Evolutionary conservation across 2,113 vertebrate species (phyloP).

Genomic region (Aix galericulata): DNA sequence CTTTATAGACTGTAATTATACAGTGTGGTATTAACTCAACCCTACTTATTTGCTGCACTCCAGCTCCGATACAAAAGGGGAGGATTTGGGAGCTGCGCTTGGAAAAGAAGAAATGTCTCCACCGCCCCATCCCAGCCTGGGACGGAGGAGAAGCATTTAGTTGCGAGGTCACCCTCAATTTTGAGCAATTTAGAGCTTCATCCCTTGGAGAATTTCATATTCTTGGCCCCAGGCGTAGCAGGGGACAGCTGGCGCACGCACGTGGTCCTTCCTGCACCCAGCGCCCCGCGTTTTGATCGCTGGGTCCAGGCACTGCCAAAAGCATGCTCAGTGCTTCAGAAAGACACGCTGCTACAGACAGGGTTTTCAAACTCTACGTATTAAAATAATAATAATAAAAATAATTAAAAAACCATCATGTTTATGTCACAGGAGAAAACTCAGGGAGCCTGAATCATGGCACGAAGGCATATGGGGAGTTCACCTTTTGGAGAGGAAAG

Average conservation of each 20-base stretch:
- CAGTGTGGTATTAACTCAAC: not conserved
- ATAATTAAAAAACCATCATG: not conserved
- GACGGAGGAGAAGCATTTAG: not conserved
- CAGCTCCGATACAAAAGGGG: not conserved
- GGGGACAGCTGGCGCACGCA: not conserved
- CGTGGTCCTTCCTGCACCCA: no score
- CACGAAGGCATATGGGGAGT: rapidly evolving
- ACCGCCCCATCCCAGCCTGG: not conserved
- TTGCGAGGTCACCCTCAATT: no score
- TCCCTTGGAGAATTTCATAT: not conserved
- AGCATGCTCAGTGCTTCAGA: rapidly evolving
- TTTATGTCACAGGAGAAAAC: not conserved
- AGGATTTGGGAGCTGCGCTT: not conserved
- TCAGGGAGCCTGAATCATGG: not conserved
- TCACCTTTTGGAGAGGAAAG: not conserved
- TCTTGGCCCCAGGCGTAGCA: rapidly evolving
- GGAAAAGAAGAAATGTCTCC: not conserved
- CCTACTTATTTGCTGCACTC: rapidly evolving
- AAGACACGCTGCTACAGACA: rapidly evolving
- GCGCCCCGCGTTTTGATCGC: not conserved
- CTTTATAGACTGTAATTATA: not conserved
- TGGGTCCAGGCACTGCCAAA: not conserved
- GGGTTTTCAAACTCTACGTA: rapidly evolving
- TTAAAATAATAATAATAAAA: not conserved
- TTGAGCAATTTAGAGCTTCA: not conserved